Percentiles rank a stretch among this genome's conserved stretches.
phyloP scores from a whole-genome alignment of 2,113 vertebrate species.

The Ailurus styani region DNA sequence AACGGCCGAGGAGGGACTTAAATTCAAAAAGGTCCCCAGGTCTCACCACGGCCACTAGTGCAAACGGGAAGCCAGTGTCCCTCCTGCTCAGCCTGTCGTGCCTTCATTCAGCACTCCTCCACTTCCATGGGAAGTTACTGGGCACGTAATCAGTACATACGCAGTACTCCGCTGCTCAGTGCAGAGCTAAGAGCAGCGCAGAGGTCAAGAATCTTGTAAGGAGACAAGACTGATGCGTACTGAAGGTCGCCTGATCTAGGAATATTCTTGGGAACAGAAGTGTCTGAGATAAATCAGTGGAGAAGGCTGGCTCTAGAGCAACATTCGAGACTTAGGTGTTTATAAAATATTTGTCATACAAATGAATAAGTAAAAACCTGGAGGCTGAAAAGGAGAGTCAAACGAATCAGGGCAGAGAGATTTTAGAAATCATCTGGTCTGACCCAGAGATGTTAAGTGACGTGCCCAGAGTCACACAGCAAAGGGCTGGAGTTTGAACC shows the following conservation, averaged over 20 bases:
- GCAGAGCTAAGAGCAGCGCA: not conserved
- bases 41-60: not conserved
- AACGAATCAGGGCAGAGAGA: not conserved
- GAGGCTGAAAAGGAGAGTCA: not conserved
- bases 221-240: not conserved
- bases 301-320: not conserved
- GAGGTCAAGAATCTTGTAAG: not conserved
- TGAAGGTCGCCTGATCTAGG: not conserved
- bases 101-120: not conserved
- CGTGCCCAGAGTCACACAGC: not conserved
- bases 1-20: not conserved
- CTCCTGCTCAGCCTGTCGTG: not conserved
- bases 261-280: not conserved
- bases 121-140: not conserved
- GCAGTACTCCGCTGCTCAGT: too few species aligned
- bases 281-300: not conserved
- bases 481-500: not conserved
- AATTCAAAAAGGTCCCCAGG: not conserved
- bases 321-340: not conserved
- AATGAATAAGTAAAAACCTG: not conserved
- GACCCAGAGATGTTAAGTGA: not conserved
- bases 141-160: too few species aligned
- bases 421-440: not conserved
- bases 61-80: not conserved
- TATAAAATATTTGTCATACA: not conserved